phyloP scores from a whole-genome alignment of 2,113 vertebrate species.

The Eptesicus fuscus region DNA sequence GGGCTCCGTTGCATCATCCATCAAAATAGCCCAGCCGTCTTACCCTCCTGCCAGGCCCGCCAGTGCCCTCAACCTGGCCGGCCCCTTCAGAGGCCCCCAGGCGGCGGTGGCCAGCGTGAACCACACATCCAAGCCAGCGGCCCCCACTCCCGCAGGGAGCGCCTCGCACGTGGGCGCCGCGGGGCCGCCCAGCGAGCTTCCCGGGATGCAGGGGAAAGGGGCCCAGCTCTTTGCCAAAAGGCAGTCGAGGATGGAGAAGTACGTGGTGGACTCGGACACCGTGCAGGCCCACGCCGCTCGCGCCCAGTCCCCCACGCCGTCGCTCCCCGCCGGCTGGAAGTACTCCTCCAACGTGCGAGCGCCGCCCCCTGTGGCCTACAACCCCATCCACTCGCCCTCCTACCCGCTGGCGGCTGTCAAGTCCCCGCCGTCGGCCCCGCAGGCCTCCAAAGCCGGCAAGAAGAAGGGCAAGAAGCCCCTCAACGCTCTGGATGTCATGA shows the following conservation, averaged over 20 bases:
- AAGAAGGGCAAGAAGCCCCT: slow-evolving; percentile 91
- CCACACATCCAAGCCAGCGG: slow-evolving; percentile 79
- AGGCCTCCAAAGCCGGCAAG: slow-evolving; percentile 78
- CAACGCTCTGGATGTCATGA: slow-evolving; percentile 96
- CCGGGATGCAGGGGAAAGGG: slow-evolving; percentile 91
- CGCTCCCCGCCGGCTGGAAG: slow-evolving; percentile 94
- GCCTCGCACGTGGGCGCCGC: slow-evolving; percentile 73
- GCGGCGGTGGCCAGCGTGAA: slow-evolving; percentile 81
- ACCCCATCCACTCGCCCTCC: slow-evolving; percentile 93
- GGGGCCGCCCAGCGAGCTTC: slow-evolving; percentile 90
- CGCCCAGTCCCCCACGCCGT: slow-evolving; percentile 90
- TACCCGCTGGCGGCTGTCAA: slow-evolving; percentile 92
- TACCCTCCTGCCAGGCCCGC: slow-evolving; percentile 83
- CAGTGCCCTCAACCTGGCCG: slow-evolving; percentile 74
- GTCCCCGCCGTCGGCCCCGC: slow-evolving; percentile 77
- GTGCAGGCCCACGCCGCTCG: slow-evolving; percentile 91
- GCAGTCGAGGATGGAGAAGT: slow-evolving; percentile 98
- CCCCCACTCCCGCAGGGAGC: slow-evolving; percentile 66
- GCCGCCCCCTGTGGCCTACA: slow-evolving; percentile 93
- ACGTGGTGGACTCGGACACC: slow-evolving; percentile 94
- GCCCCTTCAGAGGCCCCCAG: slow-evolving; percentile 84
- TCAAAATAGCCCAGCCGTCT: slow-evolving; percentile 81
- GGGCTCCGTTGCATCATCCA: slow-evolving; percentile 76
- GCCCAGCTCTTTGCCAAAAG: slow-evolving; percentile 97
- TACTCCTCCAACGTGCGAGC: slow-evolving; percentile 95